phyloP scores from a whole-genome alignment of 2,797 vertebrate species.

The Falco biarmicus region DNA sequence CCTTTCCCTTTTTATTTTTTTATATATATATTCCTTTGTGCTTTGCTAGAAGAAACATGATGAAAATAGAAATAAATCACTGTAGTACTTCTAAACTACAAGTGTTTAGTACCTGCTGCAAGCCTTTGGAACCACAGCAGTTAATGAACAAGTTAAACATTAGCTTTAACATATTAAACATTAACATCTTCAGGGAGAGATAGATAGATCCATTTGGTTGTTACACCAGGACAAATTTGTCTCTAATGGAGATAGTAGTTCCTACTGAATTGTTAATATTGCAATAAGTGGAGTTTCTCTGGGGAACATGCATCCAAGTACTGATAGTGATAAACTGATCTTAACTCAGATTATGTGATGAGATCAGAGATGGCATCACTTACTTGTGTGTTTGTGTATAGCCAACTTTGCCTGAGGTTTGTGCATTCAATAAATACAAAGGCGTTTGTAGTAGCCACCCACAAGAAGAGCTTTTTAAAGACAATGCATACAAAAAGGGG shows the following conservation, averaged over 20 bases:
- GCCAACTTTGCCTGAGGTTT: not conserved
- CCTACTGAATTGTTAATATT: not conserved
- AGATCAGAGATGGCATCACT: not conserved
- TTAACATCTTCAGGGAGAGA: not conserved
- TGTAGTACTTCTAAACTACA: not conserved
- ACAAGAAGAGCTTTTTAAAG: not conserved
- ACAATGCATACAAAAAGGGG: not conserved
- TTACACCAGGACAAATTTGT: not conserved
- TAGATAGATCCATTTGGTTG: not conserved
- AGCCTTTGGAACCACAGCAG: not conserved
- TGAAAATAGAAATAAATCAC: not conserved
- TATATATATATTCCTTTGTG: not conserved
- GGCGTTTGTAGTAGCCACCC: not conserved
- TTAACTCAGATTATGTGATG: not conserved
- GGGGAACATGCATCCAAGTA: not conserved
- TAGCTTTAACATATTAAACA: not conserved
- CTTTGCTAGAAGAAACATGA: not conserved
- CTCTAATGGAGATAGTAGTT: not conserved
- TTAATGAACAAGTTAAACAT: not conserved
- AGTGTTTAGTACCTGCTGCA: not conserved
- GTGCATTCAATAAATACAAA: not conserved
- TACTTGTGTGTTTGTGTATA: not conserved
- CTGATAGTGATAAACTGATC: not conserved
- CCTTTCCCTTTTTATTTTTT: not conserved
- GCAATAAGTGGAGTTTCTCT: not conserved